Percentiles rank a stretch among this genome's conserved stretches.
Evolutionary conservation across 92 coral and sea anemone genomes (phyloP).

Genomic region (Galaxea fascicularis): DNA sequence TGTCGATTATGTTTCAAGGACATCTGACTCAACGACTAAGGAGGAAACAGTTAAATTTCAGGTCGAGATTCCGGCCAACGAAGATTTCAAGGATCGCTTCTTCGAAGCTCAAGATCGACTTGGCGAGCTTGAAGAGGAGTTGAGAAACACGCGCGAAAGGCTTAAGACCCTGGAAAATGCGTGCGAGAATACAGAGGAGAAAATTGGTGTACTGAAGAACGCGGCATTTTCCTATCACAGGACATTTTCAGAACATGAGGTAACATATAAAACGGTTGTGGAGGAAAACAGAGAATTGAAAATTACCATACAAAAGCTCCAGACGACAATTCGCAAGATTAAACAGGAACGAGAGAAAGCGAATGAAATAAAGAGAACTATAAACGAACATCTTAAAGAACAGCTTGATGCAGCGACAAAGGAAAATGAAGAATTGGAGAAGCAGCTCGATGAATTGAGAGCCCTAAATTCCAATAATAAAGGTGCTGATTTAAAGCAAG

Average conservation of each 20-base stretch:
- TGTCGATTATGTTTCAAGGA: slow-evolving; percentile 25
- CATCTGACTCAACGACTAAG: slow-evolving; percentile 6
- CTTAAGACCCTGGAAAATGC: slow-evolving; percentile 75
- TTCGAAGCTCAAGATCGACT: slow-evolving; percentile 76
- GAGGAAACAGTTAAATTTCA: slow-evolving; percentile 40
- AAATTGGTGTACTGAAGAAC: slow-evolving; percentile 71
- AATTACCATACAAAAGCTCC: slow-evolving; percentile 58
- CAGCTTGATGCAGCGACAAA: slow-evolving; percentile 60
- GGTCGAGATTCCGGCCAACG: slow-evolving; percentile 41
- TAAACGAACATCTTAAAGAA: slow-evolving; percentile 54
- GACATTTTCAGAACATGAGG: slow-evolving; percentile 62
- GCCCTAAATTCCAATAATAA: slow-evolving; percentile 37
- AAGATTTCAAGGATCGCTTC: slow-evolving; percentile 65
- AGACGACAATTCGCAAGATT: slow-evolving; percentile 47
- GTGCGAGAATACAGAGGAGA: slow-evolving; percentile 80
- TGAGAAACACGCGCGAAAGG: slow-evolving; percentile 73
- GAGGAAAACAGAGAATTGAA: slow-evolving; percentile 70
- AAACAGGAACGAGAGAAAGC: slow-evolving; percentile 60
- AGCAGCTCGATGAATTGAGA: slow-evolving; percentile 18
- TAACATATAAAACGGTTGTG: slow-evolving; percentile 58
- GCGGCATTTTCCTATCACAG: slow-evolving; percentile 73
- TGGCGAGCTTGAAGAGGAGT: slow-evolving; percentile 77
- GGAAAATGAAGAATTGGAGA: slow-evolving; percentile 56
- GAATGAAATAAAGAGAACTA: slow-evolving; percentile 59
- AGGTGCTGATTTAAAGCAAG: slow-evolving; percentile 48